Evolutionary conservation across 35 echinoderm and acorn worm species (phyloP).

Genomic region (Patiria miniata): DNA sequence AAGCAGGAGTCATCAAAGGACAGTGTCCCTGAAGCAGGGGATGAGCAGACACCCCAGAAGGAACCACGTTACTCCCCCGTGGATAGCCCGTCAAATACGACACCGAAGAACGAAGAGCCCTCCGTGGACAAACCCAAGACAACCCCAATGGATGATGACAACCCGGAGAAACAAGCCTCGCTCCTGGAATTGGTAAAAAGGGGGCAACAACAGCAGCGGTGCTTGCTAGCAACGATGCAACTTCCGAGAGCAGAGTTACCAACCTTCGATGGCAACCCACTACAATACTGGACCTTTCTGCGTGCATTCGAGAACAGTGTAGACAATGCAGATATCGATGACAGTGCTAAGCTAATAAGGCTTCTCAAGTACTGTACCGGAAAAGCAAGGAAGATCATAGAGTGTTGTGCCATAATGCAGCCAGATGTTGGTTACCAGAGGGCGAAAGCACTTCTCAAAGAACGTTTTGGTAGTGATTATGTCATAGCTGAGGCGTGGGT

Average conservation of each 20-base stretch:
- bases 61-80: too few species aligned
- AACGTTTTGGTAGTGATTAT: constrained; percentile 46
- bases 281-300: constrained; percentile 53
- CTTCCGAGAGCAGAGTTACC: constrained; percentile 41
- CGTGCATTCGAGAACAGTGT: constrained; percentile 60
- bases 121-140: not conserved
- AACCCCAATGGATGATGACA: not conserved
- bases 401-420: constrained; percentile 53
- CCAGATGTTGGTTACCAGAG: constrained; percentile 34
- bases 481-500: constrained; percentile 57
- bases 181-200: too few species aligned
- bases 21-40: too few species aligned
- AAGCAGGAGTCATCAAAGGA: too few species aligned
- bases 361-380: constrained; percentile 52
- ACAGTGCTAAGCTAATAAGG: constrained; percentile 49
- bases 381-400: constrained; percentile 19
- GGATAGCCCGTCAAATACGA: too few species aligned
- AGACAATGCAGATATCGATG: constrained; percentile 10
- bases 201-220: constrained; percentile 35
- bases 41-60: too few species aligned
- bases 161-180: not conserved
- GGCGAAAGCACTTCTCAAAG: constrained; percentile 35
- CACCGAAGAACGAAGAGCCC: not conserved
- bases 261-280: constrained; percentile 44
- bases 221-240: constrained; percentile 42